phyloP scores from a whole-genome alignment of 2,888 invertebrate species.

The Lutraria lutraria region DNA sequence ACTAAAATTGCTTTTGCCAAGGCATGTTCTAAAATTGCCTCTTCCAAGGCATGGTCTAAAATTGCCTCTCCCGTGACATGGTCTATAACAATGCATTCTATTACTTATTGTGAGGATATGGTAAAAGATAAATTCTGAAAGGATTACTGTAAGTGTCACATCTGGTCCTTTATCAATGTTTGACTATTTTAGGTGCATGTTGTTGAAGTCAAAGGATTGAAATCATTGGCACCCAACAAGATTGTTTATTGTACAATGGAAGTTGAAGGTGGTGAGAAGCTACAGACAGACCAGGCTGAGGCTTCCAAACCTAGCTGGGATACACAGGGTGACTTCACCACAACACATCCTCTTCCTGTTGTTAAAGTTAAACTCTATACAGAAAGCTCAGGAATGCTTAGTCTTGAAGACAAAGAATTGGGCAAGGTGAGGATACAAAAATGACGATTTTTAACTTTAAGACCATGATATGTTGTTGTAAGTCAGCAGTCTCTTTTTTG shows the following conservation, averaged over 20 bases:
- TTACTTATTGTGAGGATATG: no score
- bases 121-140: no score
- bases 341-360: constrained; percentile 97
- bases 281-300: constrained; percentile 99
- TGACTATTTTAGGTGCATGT: constrained; percentile 93
- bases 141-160: no score
- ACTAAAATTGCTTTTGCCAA: no score
- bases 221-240: constrained; percentile 97
- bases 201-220: constrained; percentile 99
- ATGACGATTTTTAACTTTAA: not conserved
- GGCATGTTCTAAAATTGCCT: no score
- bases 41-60: not conserved
- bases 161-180: no score
- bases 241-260: constrained; percentile 99
- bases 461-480: no score
- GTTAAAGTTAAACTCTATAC: constrained; percentile 99
- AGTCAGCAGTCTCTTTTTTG: no score
- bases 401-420: constrained; percentile 99
- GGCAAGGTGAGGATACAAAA: constrained; percentile 90
- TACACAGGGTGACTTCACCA: constrained; percentile 99
- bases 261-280: constrained; percentile 99
- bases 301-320: constrained; percentile 99
- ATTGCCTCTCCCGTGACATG: not conserved
- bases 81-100: not conserved
- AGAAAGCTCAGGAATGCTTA: constrained; percentile 98